phyloP scores from a whole-genome alignment of 2,113 vertebrate species.

The Vulpes lagopus region DNA sequence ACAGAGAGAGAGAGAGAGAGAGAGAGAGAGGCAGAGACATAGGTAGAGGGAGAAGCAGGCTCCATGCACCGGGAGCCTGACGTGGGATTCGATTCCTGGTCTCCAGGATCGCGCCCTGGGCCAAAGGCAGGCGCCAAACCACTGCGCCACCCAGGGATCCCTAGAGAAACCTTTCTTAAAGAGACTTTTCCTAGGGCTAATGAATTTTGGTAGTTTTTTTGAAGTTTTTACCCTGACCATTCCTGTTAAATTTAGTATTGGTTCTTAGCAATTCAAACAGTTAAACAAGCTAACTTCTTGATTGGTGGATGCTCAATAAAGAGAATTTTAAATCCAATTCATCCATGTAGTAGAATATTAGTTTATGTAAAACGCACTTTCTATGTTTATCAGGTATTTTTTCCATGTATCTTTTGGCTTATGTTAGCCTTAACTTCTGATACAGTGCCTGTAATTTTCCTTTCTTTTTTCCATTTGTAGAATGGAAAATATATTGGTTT shows the following conservation, averaged over 20 bases:
- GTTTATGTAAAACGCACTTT: background rate
- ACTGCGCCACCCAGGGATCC: too few species aligned
- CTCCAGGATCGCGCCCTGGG: too few species aligned
- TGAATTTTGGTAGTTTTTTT: background rate
- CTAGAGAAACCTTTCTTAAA: constrained; percentile 7
- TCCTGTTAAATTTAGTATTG: constrained; percentile 47
- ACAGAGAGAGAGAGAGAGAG: too few species aligned
- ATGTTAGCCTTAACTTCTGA: background rate
- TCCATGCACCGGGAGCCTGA: too few species aligned
- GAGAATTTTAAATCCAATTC: background rate
- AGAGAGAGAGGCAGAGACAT: too few species aligned
- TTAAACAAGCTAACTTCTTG: background rate
- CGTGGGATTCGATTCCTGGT: too few species aligned
- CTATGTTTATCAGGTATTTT: background rate
- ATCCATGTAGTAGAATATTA: background rate
- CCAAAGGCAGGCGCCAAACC: too few species aligned
- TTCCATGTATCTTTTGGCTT: background rate
- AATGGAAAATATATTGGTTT: too few species aligned
- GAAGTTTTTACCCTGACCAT: background rate
- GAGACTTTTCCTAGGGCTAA: background rate
- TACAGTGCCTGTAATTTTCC: background rate
- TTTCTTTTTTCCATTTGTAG: background rate
- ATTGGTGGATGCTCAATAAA: background rate
- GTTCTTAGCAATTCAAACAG: background rate
- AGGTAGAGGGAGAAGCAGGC: too few species aligned